Conservation (phyloP, 2,888 invertebrate genomes). For the Eristalis pertinax region DNA sequence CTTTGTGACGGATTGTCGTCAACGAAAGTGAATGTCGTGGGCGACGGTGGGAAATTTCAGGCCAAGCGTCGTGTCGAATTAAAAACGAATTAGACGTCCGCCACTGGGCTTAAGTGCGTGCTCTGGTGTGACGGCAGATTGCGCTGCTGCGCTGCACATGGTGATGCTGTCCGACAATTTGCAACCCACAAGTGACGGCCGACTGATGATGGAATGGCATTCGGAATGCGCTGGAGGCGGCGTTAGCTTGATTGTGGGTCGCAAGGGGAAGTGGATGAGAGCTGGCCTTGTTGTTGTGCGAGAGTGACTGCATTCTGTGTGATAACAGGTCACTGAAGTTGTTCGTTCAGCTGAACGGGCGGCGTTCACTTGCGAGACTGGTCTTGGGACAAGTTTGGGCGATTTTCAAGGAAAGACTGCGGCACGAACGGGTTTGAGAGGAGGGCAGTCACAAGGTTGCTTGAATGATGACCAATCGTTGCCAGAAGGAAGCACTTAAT, state of each 20-base stretch:
- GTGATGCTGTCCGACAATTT: neutral
- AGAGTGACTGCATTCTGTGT: too few relatives aligned
- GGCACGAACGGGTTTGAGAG: too few relatives aligned
- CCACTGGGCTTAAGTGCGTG: neutral
- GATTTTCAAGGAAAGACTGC: too few relatives aligned
- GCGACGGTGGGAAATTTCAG: neutral
- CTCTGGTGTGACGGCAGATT: neutral
- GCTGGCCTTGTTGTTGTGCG: too few relatives aligned
- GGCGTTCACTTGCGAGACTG: too few relatives aligned
- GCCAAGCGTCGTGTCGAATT: neutral
- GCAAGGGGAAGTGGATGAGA: neutral
- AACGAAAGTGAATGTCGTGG: neutral
- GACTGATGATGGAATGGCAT: neutral
- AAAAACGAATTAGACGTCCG: neutral
- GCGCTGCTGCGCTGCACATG: neutral
- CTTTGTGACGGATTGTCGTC: neutral
- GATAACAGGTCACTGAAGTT: too few relatives aligned
- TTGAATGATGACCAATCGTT: too few relatives aligned
- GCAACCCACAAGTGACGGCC: neutral
- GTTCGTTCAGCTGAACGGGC: too few relatives aligned
- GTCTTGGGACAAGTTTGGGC: too few relatives aligned
- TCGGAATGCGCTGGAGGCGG: neutral
- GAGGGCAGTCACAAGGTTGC: too few relatives aligned
- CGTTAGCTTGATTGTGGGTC: neutral
- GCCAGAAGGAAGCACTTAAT: too few relatives aligned